Conservation (phyloP, 2,113 vertebrate genomes). For the Camelus dromedarius region DNA sequence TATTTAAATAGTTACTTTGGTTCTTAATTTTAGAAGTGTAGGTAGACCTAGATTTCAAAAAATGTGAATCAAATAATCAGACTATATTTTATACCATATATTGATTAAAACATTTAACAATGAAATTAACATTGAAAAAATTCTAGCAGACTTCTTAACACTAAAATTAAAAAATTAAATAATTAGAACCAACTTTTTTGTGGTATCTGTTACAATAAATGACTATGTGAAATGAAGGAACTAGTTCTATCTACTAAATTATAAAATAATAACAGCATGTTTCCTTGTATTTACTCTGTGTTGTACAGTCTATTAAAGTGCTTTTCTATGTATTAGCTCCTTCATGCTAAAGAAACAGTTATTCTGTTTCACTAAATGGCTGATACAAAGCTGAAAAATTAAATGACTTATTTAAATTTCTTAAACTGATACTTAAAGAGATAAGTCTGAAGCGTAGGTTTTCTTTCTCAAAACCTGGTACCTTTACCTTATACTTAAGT, state of each 20-base stretch:
- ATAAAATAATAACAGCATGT: not conserved
- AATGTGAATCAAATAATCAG: not conserved
- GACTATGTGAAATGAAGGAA: not conserved
- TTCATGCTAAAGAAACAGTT: not conserved
- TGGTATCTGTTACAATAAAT: not conserved
- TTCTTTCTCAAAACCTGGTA: not conserved
- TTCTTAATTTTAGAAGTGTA: not conserved
- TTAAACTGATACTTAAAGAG: not conserved
- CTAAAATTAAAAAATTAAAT: not conserved
- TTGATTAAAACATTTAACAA: not conserved
- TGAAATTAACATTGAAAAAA: constrained; percentile 12
- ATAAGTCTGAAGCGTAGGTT: not conserved
- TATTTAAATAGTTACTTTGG: not conserved
- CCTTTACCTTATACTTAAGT: not conserved
- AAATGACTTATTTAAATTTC: not conserved
- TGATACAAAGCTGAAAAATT: not conserved
- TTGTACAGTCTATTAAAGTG: not conserved
- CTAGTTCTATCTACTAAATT: not conserved
- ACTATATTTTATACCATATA: not conserved
- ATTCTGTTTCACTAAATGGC: not conserved
- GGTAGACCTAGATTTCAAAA: not conserved
- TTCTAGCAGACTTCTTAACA: not conserved
- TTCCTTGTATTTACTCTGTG: not conserved
- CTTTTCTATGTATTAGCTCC: not conserved
- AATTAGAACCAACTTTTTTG: not conserved